phyloP scores from a whole-genome alignment of 2,888 invertebrate species.

The Alloplasta piceator region DNA sequence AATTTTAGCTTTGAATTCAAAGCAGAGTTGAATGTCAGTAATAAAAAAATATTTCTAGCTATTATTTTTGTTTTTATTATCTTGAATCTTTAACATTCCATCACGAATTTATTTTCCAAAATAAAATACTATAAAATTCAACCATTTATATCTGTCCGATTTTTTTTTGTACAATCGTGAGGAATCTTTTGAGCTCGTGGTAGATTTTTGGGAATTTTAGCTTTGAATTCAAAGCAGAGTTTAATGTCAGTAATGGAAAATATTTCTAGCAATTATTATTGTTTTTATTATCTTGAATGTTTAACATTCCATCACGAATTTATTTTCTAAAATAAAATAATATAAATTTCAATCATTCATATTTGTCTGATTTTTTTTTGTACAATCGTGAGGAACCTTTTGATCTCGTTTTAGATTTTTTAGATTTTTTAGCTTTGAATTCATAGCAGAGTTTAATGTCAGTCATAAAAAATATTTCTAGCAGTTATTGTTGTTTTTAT shows the following conservation, averaged over 20 bases:
- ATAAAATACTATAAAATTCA: too few species aligned
- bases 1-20: not conserved
- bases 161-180: constrained; percentile 4
- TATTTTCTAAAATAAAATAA: too few species aligned
- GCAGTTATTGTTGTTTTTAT: constrained; percentile 11
- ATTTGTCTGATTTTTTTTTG: constrained; percentile 15
- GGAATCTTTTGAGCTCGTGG: not conserved
- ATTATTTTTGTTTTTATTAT: constrained; percentile 10
- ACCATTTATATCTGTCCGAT: constrained; percentile 6
- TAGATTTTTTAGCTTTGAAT: too few species aligned
- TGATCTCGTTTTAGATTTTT: too few species aligned
- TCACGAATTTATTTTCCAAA: too few species aligned
- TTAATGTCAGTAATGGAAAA: too few species aligned
- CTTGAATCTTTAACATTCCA: constrained; percentile 10
- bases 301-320: constrained; percentile 33
- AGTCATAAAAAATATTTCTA: constrained; percentile 4
- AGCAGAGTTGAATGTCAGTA: constrained; percentile 13
- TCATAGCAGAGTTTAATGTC: too few species aligned
- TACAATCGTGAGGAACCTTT: not conserved
- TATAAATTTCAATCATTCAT: not conserved
- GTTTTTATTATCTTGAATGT: constrained; percentile 1
- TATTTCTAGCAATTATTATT: constrained; percentile 8
- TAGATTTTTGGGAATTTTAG: too few species aligned
- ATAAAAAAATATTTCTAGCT: too few species aligned
- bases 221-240: too few species aligned